Base-by-base conservation (phyloP, 1,140 invertebrate genomes). In the Temnothorax longispinosus region DNA sequence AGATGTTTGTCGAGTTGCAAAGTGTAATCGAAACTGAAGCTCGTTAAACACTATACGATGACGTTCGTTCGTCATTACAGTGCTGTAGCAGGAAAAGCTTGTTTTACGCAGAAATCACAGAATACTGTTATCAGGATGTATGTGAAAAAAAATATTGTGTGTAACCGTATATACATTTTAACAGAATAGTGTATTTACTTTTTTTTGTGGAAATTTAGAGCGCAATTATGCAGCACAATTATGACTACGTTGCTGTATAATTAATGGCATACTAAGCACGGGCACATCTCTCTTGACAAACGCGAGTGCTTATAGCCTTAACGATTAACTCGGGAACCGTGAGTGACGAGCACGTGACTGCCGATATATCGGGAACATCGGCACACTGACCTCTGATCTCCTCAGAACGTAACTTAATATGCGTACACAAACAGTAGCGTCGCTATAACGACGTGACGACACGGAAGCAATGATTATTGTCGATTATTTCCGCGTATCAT, bases 21-120 rank as follows among this genome's bases (percentile, higher is more conserved):
- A 84, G 80, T 60, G 38, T 35, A 41, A 60, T 81, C 52, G 58
- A 89, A 89, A 89, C 87, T 89, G 82, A 89, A 47, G 56, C 75
- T 80, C 41, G 35, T 15, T 54, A 56, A 72, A 62, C 58, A 38
- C 52, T 65, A 21, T 10, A 58, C 60, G 38, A 75, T 50, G 32
- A 69, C 7, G 32, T 62, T 60, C 35, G 41, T 74, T 21, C 58
- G n/a, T 21, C 15, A n/a, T 58, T 69, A 15, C 88, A 88, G 88
- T 88, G 78, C 78, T 82, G 88, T 88, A 65, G 11, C 35, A 27
- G 18, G 18, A 69, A 41, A 44, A 18, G 11, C 10, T 54, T 13
- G 41, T 74, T 50, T 21, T 44, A 41, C 27, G 18, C 1, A 18
- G 27, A 74, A 74, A 74, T 82, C 35, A 35, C 18, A 38, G 27